Evolutionary conservation across 2,113 vertebrate genomes (phyloP), one percentile per base, ranked within the genome.

Genomic region (Colistium nudipinnis): DNA sequence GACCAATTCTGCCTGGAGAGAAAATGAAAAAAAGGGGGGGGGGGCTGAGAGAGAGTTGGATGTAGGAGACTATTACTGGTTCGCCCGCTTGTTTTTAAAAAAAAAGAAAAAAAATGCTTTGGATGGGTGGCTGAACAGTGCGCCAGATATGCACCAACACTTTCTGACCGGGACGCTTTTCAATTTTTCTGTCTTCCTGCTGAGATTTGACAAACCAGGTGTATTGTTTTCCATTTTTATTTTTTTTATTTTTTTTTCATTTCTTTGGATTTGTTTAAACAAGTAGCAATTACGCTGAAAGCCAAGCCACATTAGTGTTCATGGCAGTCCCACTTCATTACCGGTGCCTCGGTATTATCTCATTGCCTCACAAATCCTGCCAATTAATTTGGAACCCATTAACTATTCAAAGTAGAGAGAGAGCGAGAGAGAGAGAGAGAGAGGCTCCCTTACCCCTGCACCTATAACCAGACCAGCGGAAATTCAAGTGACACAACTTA

Each of bases 1-100:
- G 83, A 92, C 77, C 88, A 81, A 82, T 87, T 87, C 84, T 86
- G 84, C 86, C 77, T 85, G 63, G 62, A 84, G 88, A 77, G 71
- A 69, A 84, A 74, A 77, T 44, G 43, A 74, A 71, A 49, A 2
- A 11, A 11, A 13, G 35, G 35, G 38, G 56, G 76, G 74, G 71
- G 55, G 44, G 43, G 75, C 70, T n/a, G n/a, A n/a, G n/a, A n/a
- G n/a, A 49, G 63, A 45, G 56, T 65, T 61, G 75, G 81, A 74
- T 4, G 20, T 57, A 57, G 43, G 61, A 68, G 71, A 83, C 74
- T 80, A 80, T 64, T 65, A 69, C 76, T 79, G 72, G 55, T 71
- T 63, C 70, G 64, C 55, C 35, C 53, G 35, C 43, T 39, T 33
- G 35, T 75, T 59, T 72, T 87, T 81, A 30, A 61, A 77, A 87